Evolutionary conservation across 2,888 invertebrate species (phyloP).

Genomic region (Trichopoda pennipes): DNA sequence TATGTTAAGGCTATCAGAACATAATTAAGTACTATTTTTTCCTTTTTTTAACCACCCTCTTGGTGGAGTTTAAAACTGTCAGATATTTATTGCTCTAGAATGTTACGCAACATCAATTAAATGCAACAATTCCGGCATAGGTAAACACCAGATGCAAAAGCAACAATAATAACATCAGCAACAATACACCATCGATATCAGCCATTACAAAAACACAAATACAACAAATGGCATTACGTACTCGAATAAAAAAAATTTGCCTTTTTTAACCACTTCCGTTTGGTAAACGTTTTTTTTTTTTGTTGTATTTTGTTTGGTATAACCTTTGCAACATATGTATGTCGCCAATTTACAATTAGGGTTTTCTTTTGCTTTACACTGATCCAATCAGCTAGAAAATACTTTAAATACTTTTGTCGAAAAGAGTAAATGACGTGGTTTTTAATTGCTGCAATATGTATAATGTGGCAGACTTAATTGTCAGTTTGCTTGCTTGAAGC

Average conservation of each 20-base stretch:
- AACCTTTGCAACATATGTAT: constrained; percentile 51
- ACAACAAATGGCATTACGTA: constrained; percentile 10
- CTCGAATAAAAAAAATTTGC: constrained; percentile 3
- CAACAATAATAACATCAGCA: constrained; percentile 9
- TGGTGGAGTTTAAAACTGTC: neutral
- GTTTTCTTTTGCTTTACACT: constrained; percentile 4
- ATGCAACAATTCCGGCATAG: constrained; percentile 35
- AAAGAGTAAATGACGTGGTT: constrained; percentile 16
- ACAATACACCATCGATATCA: constrained; percentile 2
- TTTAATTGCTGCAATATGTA: neutral
- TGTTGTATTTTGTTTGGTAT: neutral
- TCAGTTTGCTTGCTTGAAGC: no score
- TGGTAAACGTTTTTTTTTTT: constrained; percentile 36
- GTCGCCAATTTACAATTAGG: constrained; percentile 32
- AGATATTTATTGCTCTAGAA: constrained; percentile 53
- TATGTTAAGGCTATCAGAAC: neutral
- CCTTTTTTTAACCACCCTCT: neutral
- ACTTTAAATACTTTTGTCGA: neutral
- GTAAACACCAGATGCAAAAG: constrained; percentile 1
- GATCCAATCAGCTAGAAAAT: constrained; percentile 12
- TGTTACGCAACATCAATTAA: constrained; percentile 64
- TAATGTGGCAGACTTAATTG: neutral
- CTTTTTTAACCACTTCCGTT: constrained; percentile 30
- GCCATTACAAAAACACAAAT: neutral
- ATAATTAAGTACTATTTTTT: neutral